Evolutionary conservation across 2,113 vertebrate genomes (phyloP).

Genomic region (Perca fluviatilis): DNA sequence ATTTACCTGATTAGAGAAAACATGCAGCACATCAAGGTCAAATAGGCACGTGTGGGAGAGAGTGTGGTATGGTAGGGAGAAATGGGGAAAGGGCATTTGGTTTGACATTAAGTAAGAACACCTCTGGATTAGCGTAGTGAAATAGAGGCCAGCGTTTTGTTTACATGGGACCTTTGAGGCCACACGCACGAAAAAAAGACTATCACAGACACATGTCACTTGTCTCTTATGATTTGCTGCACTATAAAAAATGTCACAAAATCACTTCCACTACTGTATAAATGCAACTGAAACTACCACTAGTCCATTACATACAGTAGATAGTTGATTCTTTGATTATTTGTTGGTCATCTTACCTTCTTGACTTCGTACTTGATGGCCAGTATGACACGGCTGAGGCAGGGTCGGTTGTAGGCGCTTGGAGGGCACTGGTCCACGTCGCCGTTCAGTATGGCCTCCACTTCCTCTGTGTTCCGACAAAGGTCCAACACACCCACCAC

Average conservation of each 20-base stretch:
- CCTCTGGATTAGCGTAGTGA: slow-evolving; percentile 56
- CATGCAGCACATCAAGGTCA: slow-evolving; percentile 37
- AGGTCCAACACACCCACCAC: slow-evolving; percentile 97
- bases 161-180: slow-evolving; percentile 36
- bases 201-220: no score
- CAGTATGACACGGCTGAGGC: slow-evolving; percentile 94
- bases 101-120: slow-evolving; percentile 70
- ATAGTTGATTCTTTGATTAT: not conserved
- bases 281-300: not conserved
- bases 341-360: slow-evolving; percentile 87
- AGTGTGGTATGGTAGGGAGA: not conserved
- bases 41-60: not conserved
- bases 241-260: no score
- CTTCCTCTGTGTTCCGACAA: slow-evolving; percentile 97
- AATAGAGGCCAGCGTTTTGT: slow-evolving; percentile 44
- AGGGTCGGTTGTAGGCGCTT: slow-evolving; percentile 91
- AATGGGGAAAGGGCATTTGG: slow-evolving; percentile 48
- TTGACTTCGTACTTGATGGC: slow-evolving; percentile 99
- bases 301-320: not conserved
- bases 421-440: slow-evolving; percentile 91
- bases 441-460: slow-evolving; percentile 96
- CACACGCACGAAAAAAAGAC: not conserved
- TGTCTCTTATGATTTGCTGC: no score
- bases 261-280: no score
- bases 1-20: slow-evolving; percentile 37